Evolutionary conservation across 2,113 vertebrate species (phyloP).

Genomic region (Axis porcinus): DNA sequence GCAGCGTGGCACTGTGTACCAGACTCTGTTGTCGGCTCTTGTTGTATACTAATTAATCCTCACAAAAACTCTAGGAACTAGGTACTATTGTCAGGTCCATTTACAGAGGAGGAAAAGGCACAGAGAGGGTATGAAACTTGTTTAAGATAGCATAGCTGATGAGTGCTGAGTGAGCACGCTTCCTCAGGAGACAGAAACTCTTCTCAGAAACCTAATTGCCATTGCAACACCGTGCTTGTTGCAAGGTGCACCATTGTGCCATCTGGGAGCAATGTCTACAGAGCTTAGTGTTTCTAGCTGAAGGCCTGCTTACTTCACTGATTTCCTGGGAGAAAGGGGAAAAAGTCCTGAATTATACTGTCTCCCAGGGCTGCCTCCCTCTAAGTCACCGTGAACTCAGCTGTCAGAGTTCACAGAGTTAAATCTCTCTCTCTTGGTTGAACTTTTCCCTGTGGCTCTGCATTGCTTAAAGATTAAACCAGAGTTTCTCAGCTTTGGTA

Average conservation of each 20-base stretch:
- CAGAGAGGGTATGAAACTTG: not conserved
- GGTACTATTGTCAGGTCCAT: not conserved
- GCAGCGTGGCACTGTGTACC: not conserved
- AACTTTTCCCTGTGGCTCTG: not conserved
- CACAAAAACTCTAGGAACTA: not conserved
- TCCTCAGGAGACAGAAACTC: not conserved
- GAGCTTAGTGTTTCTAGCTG: not conserved
- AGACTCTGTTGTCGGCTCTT: not conserved
- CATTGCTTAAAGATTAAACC: not conserved
- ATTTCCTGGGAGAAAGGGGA: not conserved
- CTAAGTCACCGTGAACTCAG: not conserved
- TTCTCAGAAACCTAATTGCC: not conserved
- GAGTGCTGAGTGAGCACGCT: no score
- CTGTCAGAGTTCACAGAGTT: not conserved
- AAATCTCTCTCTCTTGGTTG: not conserved
- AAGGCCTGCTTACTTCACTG: not conserved
- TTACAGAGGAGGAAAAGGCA: not conserved
- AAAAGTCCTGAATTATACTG: not conserved
- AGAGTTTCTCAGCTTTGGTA: not conserved
- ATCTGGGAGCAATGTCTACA: not conserved
- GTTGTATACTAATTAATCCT: not conserved
- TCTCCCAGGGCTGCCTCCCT: not conserved
- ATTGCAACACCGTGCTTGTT: not conserved
- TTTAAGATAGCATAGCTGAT: not conserved
- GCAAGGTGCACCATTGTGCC: rapidly evolving